A percentile compares a stretch with the other conserved stretches of the same genome.
These are phyloP conservation scores for Schlechtendalia chinensis DNA, from an alignment of 1,140 invertebrate species.

Conservation along the genomic window DNA sequence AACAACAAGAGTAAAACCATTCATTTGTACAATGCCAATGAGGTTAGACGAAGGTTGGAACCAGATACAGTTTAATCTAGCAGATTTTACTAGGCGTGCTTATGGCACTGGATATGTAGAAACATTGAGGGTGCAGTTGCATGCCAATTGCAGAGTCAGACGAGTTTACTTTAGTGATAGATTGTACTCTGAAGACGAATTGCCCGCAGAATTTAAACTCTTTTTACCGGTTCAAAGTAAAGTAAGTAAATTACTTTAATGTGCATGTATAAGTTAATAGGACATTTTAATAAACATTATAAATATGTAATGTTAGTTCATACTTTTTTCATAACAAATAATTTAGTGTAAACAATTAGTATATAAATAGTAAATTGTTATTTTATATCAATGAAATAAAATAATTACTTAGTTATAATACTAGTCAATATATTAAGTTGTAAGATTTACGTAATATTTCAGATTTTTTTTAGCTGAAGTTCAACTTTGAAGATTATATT, in stretches of 20 bases:
- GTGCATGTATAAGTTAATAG: not conserved
- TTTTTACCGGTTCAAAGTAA: constrained; percentile 90
- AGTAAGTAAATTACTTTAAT: constrained; percentile 56
- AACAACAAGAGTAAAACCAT: constrained; percentile 95
- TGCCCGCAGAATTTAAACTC: constrained; percentile 98
- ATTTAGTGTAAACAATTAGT: too few relatives aligned
- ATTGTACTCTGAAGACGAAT: constrained; percentile 97
- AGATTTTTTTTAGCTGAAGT: too few relatives aligned
- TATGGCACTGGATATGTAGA: constrained; percentile 99
- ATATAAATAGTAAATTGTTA: too few relatives aligned
- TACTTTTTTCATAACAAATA: too few relatives aligned
- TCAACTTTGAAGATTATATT: too few relatives aligned
- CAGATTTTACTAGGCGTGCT: constrained; percentile 95
- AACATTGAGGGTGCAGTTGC: constrained; percentile 95
- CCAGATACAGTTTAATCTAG: constrained; percentile 96
- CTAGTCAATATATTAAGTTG: too few relatives aligned
- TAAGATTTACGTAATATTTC: too few relatives aligned
- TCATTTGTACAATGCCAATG: constrained; percentile 99
- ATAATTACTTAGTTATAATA: too few relatives aligned
- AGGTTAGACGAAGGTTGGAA: constrained; percentile 98
- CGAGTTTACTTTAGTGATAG: constrained; percentile 98
- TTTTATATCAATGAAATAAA: too few relatives aligned
- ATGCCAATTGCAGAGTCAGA: constrained; percentile 97
- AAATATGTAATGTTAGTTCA: too few relatives aligned
- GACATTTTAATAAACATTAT: not conserved